Conservation (phyloP, 2,113 vertebrate genomes). For the Nothobranchius kuhntae region DNA sequence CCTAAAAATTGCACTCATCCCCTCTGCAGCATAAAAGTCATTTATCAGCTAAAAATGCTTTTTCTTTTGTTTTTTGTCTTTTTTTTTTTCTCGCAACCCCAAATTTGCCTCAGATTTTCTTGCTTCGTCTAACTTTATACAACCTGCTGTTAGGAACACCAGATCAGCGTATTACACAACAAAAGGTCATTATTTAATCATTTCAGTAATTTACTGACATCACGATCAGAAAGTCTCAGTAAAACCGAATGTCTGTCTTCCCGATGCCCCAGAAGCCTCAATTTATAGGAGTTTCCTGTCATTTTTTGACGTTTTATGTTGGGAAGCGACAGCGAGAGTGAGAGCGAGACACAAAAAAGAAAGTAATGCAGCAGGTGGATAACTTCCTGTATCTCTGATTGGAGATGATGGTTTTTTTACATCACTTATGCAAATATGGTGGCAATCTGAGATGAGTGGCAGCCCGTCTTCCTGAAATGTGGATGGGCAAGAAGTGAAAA, state of each 20-base stretch:
- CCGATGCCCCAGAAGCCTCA: constrained; percentile 4
- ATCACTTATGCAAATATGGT: constrained; percentile 75
- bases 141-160: too few relatives aligned
- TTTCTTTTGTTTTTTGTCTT: too few relatives aligned
- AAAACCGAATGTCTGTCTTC: background rate
- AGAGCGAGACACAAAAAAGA: constrained; percentile 30
- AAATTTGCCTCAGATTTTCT: too few relatives aligned
- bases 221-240: background rate
- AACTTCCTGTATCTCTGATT: constrained; percentile 44
- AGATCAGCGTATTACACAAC: too few relatives aligned
- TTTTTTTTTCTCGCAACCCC: too few relatives aligned
- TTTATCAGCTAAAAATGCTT: too few relatives aligned
- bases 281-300: constrained; percentile 2
- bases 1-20: too few relatives aligned
- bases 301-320: constrained; percentile 47
- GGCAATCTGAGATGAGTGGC: constrained; percentile 68
- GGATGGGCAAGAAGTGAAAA: constrained; percentile 63
- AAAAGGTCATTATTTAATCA: too few relatives aligned
- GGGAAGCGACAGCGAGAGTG: constrained; percentile 38
- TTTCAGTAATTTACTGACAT: too few relatives aligned
- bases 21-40: too few relatives aligned
- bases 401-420: constrained; percentile 26
- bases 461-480: constrained; percentile 55
- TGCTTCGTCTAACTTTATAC: too few relatives aligned
- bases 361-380: constrained; percentile 40